phyloP scores from a whole-genome alignment of 2,113 vertebrate genomes.

The Nycticorax nycticorax region DNA sequence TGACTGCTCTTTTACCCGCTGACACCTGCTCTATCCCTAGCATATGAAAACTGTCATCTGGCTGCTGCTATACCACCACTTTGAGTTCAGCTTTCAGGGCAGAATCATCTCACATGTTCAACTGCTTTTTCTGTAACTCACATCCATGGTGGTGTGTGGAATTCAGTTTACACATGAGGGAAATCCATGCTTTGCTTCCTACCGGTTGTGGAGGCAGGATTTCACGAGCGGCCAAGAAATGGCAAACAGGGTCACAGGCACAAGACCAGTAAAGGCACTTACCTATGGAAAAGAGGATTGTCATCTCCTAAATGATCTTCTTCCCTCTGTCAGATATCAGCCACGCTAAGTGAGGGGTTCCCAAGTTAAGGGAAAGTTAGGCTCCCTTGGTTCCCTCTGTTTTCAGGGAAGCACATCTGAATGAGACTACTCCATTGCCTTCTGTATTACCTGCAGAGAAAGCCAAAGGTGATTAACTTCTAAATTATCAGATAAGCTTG shows the following conservation, averaged over 20 bases:
- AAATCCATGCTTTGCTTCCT: neutral
- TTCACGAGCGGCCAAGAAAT: neutral
- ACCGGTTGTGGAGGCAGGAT: neutral
- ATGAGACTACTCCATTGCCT: neutral
- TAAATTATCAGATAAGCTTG: neutral
- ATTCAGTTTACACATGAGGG: neutral
- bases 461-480: neutral
- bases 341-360: fast-evolving
- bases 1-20: neutral
- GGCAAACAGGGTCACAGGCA: neutral
- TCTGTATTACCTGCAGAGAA: neutral
- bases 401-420: neutral
- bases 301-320: neutral
- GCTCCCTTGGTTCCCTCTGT: neutral
- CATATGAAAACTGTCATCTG: neutral
- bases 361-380: neutral
- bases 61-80: neutral
- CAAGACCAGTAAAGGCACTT: neutral
- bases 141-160: fast-evolving
- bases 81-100: neutral
- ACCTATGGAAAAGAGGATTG: neutral
- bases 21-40: neutral
- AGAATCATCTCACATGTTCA: neutral
- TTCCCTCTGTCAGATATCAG: neutral
- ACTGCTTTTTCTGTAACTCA: neutral